These are phyloP conservation scores for Odobenus rosmarus DNA, from an alignment of 2,113 vertebrate species.

Conservation along the genomic window DNA sequence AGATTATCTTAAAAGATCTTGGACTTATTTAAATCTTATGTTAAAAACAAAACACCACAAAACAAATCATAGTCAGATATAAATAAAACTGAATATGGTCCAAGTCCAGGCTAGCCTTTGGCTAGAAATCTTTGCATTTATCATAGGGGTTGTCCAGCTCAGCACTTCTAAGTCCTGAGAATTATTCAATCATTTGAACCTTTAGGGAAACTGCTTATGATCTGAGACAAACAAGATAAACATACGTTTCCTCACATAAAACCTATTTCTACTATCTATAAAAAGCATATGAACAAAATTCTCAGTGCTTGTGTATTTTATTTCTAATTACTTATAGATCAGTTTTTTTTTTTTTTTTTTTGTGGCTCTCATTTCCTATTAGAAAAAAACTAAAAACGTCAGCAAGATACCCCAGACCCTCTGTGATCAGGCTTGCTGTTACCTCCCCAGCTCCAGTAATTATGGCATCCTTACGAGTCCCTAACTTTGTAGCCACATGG, in stretches of 20 bases:
- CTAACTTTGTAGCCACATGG: background rate
- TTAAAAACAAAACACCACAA: slow-evolving; percentile 34
- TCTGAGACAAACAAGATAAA: slow-evolving; percentile 55
- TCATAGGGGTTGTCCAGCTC: background rate
- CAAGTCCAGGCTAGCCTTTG: background rate
- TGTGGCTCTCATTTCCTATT: background rate
- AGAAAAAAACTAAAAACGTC: background rate
- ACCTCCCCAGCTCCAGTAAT: accelerated
- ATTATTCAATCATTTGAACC: slow-evolving; percentile 30
- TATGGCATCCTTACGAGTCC: accelerated
- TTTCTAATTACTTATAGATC: background rate
- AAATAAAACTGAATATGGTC: slow-evolving; percentile 50
- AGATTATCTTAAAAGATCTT: slow-evolving; percentile 3
- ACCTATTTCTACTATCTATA: background rate
- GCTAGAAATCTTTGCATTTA: slow-evolving; percentile 26
- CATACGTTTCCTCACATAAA: slow-evolving; percentile 49
- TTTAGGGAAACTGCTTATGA: slow-evolving; percentile 59
- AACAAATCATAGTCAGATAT: slow-evolving; percentile 40
- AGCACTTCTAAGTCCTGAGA: slow-evolving; percentile 14
- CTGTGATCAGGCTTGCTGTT: background rate
- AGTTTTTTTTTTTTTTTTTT: background rate
- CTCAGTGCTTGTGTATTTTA: background rate
- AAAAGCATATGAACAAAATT: background rate
- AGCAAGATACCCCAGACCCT: background rate
- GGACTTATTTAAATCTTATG: slow-evolving; percentile 41